Percentiles rank a stretch among this genome's conserved stretches.
Evolutionary conservation across 2,113 vertebrate species (phyloP).

Genomic region (Felis chaus): DNA sequence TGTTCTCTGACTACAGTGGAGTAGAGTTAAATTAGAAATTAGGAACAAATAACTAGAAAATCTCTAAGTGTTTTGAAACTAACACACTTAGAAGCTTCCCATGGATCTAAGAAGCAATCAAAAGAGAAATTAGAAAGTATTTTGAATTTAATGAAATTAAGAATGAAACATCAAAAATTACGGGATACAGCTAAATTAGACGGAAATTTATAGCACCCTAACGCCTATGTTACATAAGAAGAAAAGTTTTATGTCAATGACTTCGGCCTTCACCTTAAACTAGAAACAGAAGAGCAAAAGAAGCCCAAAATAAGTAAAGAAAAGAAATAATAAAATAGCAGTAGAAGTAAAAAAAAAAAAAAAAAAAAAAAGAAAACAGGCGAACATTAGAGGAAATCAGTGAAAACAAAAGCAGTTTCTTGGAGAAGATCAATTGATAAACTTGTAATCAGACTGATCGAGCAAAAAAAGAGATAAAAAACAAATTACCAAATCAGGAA

Average conservation of each 20-base stretch:
- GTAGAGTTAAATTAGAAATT: conserved; percentile 27
- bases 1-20: neutral
- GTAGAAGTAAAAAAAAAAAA: neutral
- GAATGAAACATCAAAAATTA: neutral
- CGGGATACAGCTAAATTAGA: neutral
- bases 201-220: neutral
- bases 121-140: neutral
- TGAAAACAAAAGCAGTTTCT: neutral
- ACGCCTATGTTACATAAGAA: neutral
- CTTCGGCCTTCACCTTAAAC: neutral
- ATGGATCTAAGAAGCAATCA: neutral
- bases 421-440: neutral
- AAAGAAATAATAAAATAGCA: conserved; percentile 1
- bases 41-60: neutral
- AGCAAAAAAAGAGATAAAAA: neutral
- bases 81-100: neutral
- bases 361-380: neutral
- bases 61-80: neutral
- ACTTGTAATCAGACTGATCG: neutral
- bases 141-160: conserved; percentile 8
- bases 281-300: conserved; percentile 1
- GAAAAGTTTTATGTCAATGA: neutral
- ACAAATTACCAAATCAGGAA: neutral
- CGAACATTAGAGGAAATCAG: neutral
- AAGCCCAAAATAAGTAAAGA: neutral